Conservation (phyloP, 2,888 invertebrate genomes). For the Tenthredo scrophulariae region DNA sequence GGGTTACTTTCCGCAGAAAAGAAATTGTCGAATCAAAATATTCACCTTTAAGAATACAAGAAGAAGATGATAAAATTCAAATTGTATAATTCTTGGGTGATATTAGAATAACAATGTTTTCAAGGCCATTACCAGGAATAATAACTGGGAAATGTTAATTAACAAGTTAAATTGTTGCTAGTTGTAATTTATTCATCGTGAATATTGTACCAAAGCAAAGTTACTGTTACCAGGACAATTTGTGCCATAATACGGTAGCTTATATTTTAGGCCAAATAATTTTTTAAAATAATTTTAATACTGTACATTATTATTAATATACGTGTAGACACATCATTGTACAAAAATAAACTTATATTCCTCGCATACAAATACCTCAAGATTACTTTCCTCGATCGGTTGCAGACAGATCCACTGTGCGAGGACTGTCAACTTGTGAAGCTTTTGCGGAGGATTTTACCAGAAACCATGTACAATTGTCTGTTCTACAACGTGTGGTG, state of each 20-base stretch:
- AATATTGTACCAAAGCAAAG: slow-evolving; percentile 66
- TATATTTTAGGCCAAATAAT: slow-evolving; percentile 56
- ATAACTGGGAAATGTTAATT: neutral
- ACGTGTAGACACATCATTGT: slow-evolving; percentile 53
- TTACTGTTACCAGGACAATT: slow-evolving; percentile 63
- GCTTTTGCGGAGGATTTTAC: slow-evolving; percentile 83
- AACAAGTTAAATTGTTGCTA: slow-evolving; percentile 6
- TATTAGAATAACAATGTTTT: neutral
- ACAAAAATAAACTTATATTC: slow-evolving; percentile 57
- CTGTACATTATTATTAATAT: slow-evolving; percentile 49
- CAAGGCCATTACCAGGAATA: neutral
- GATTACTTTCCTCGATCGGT: slow-evolving; percentile 63
- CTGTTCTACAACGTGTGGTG: slow-evolving; percentile 87
- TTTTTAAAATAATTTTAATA: slow-evolving; percentile 19
- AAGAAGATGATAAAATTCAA: slow-evolving; percentile 73
- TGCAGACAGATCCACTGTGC: slow-evolving; percentile 62
- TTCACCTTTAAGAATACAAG: slow-evolving; percentile 65
- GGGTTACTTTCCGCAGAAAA: slow-evolving; percentile 89
- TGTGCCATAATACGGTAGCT: slow-evolving; percentile 62
- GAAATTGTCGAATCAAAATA: slow-evolving; percentile 75
- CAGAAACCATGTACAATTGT: slow-evolving; percentile 83
- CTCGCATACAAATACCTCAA: slow-evolving; percentile 52
- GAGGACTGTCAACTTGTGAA: slow-evolving; percentile 69
- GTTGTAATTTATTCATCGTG: slow-evolving; percentile 7
- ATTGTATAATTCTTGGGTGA: slow-evolving; percentile 72